These are phyloP conservation scores for Stenopsyche tienmushanensis DNA, from an alignment of 1,140 invertebrate species.

Conservation along the genomic window DNA sequence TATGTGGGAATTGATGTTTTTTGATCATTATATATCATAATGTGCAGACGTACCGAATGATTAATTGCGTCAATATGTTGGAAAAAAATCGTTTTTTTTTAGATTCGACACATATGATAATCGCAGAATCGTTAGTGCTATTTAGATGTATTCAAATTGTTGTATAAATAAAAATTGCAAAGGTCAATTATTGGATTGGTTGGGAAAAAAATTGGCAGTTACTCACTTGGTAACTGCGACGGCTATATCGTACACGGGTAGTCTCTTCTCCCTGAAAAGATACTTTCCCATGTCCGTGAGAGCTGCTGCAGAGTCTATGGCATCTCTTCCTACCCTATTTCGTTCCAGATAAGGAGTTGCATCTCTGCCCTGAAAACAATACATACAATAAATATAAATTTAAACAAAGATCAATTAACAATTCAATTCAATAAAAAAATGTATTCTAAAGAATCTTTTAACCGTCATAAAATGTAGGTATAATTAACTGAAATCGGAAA, in stretches of 20 bases:
- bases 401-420: neutral
- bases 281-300: constrained; percentile 97
- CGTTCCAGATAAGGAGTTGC: constrained; percentile 92
- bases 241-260: constrained; percentile 94
- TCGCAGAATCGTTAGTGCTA: neutral
- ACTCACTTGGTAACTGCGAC: constrained; percentile 94
- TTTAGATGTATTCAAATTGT: too few relatives aligned
- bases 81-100: neutral
- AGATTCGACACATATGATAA: neutral
- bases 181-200: too few relatives aligned
- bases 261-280: constrained; percentile 87
- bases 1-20: neutral
- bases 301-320: constrained; percentile 91
- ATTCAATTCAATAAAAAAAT: too few relatives aligned
- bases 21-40: neutral
- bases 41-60: neutral
- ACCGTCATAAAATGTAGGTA: too few relatives aligned
- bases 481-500: too few relatives aligned
- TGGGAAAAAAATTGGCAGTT: too few relatives aligned
- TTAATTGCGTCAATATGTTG: neutral
- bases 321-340: constrained; percentile 89
- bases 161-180: too few relatives aligned
- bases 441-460: too few relatives aligned
- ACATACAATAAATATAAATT: neutral
- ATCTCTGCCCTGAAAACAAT: constrained; percentile 75